Conservation (phyloP, 2,797 vertebrate genomes). For the Crenichthys baileyi region DNA sequence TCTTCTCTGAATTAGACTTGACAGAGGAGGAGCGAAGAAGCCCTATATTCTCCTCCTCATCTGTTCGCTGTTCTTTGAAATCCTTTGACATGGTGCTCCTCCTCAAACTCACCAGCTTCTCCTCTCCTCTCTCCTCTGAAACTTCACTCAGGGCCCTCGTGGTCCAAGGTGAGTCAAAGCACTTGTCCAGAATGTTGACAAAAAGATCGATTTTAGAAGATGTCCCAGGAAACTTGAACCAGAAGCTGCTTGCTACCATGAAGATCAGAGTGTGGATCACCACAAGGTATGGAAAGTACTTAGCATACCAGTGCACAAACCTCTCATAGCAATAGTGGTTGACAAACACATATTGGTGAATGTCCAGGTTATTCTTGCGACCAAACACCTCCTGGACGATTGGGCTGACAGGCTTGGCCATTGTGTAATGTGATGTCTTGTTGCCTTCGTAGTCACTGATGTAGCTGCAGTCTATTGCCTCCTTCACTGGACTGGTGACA, state of each 20-base stretch:
- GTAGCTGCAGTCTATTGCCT: slow-evolving; percentile 81
- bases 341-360: slow-evolving; percentile 91
- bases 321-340: slow-evolving; percentile 92
- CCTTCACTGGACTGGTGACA: slow-evolving; percentile 68
- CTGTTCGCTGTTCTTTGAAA: slow-evolving; percentile 37
- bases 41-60: slow-evolving; percentile 60
- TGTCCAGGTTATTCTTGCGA: slow-evolving; percentile 87
- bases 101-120: slow-evolving; percentile 74
- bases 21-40: slow-evolving; percentile 70
- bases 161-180: slow-evolving; percentile 94
- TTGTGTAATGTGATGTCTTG: too few relatives aligned
- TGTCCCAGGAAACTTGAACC: slow-evolving; percentile 94
- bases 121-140: slow-evolving; percentile 86
- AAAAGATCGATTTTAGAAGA: slow-evolving; percentile 94
- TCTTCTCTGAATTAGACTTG: slow-evolving; percentile 81
- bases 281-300: slow-evolving; percentile 92
- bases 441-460: slow-evolving; percentile 61
- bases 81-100: slow-evolving; percentile 70
- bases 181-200: slow-evolving; percentile 88
- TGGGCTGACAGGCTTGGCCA: slow-evolving; percentile 44
- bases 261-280: slow-evolving; percentile 91
- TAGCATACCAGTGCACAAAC: slow-evolving; percentile 91
- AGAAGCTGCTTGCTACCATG: slow-evolving; percentile 92
- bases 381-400: slow-evolving; percentile 79
- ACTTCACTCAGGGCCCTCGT: slow-evolving; percentile 91